A percentile compares a stretch with the other conserved stretches of the same genome.
Conservation (phyloP, 2,888 invertebrate species). For the Drosophila peninsularis region DNA sequence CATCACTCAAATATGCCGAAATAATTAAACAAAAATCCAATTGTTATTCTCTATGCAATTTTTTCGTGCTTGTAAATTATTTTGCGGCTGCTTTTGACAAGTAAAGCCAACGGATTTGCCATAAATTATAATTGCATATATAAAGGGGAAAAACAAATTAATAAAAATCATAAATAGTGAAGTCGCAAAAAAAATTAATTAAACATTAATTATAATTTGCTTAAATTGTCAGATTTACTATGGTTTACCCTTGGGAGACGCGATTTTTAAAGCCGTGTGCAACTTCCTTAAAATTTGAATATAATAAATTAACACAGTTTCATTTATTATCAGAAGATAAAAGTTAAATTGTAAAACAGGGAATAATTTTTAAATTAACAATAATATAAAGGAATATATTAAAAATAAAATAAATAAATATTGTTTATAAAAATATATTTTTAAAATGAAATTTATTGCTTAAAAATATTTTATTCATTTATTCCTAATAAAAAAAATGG, state of each 20-base stretch:
- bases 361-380: too few species aligned
- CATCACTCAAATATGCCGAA: slow-evolving; percentile 41
- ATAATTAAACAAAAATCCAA: slow-evolving; percentile 29
- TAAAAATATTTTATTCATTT: too few species aligned
- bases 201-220: slow-evolving; percentile 58
- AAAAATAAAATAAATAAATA: too few species aligned
- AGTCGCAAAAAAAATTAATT: slow-evolving; percentile 56
- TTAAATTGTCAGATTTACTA: slow-evolving; percentile 34
- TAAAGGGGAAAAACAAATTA: background rate
- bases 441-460: too few species aligned
- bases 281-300: too few species aligned
- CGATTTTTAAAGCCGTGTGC: background rate
- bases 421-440: too few species aligned
- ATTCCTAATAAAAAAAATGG: too few species aligned
- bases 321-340: too few species aligned
- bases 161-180: background rate
- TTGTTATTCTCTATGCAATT: slow-evolving; percentile 26
- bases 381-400: too few species aligned
- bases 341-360: too few species aligned
- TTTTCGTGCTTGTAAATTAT: background rate
- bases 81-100: slow-evolving; percentile 25
- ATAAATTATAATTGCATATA: slow-evolving; percentile 27
- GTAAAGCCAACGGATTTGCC: slow-evolving; percentile 16
- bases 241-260: background rate
- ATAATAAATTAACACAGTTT: too few species aligned